phyloP scores from a whole-genome alignment of 2,797 vertebrate species.

The Serranus cabrilla region DNA sequence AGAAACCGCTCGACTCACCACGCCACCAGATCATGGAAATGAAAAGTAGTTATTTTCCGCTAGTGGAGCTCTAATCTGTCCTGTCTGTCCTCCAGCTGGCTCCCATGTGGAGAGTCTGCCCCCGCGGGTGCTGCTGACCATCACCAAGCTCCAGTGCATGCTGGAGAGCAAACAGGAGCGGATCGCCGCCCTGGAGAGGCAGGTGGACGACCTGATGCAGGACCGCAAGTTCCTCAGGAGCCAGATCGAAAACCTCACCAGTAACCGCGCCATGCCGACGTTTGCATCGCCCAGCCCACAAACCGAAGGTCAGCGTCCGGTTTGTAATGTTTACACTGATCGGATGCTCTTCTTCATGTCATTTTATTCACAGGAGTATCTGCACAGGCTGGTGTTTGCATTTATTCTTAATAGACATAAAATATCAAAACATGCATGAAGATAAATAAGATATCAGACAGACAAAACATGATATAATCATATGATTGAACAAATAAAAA shows the following conservation, averaged over 20 bases:
- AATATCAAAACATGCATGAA: too few species aligned
- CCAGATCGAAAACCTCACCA: conserved; percentile 86
- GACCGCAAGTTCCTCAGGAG: conserved; percentile 85
- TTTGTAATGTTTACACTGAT: background rate
- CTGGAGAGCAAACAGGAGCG: conserved; percentile 85
- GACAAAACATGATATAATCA: too few species aligned
- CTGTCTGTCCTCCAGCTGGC: conserved; percentile 41
- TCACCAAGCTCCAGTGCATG: conserved; percentile 84
- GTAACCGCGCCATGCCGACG: conserved; percentile 59
- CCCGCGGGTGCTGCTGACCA: conserved; percentile 79
- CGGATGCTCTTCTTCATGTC: fast-evolving
- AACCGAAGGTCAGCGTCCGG: conserved; percentile 68
- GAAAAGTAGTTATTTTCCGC: too few species aligned
- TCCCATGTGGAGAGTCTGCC: conserved; percentile 74
- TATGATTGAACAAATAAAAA: too few species aligned
- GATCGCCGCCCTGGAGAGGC: conserved; percentile 78
- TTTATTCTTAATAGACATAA: too few species aligned
- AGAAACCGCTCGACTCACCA: fast-evolving
- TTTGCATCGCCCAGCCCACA: conserved; percentile 59
- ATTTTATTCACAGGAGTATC: too few species aligned
- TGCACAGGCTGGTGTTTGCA: too few species aligned
- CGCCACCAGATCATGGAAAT: background rate
- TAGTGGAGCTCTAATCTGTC: too few species aligned
- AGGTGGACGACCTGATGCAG: conserved; percentile 85
- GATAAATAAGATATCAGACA: too few species aligned